Base-by-base conservation (phyloP, 2,888 invertebrate genomes). In the Rhingia rostrata region DNA sequence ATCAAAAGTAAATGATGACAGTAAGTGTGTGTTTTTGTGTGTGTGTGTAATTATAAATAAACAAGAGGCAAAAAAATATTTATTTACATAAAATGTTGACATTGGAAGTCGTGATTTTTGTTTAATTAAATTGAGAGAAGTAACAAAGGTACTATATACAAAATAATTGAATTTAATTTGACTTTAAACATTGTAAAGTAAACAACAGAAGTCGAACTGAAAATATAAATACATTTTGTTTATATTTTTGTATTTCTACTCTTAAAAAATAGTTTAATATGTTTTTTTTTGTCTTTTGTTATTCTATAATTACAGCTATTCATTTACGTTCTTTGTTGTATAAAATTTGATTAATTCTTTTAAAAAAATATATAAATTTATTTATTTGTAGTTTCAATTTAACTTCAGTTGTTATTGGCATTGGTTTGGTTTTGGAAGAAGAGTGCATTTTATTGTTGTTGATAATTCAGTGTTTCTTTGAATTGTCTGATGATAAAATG, bases 401-500 rank as follows among this genome's bases (percentile, higher is more conserved):
- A 54, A 49, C 74, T 73, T 74, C 70, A 84, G 53, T 84, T 32
- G 73, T 75, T 74, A 80, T 75, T 84, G 80, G 79, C 83, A 84
- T 84, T 84, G 84, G 84, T 79, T 80, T 80, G 30, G 66, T 70
- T 83, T 83, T 83, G 83, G 83, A 83, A 83, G 83, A 79, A 83
- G 72, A 77, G 54, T 49, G 63, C 60, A 67, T 32, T 14, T 10
- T 41, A 4, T 41, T 41, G 41, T 41, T 9, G 41, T 9, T 9
- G 32, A 39, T 56, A 56, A 39, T 56, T 56, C 14, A 14, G 4
- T 22, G 10, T 30, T 7, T 41, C 22, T 4, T 66, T 30, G 41
- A 37, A 39, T 67, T 58, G 37, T 56, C 4, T 9, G 30, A 9
- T 35, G 56, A 30, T 60, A 32, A 51, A 41, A n/a, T 7, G 33